Evolutionary conservation across 2,797 vertebrate species (phyloP), one percentile per base, ranked within the genome.

Genomic region (Pristis pectinata): DNA sequence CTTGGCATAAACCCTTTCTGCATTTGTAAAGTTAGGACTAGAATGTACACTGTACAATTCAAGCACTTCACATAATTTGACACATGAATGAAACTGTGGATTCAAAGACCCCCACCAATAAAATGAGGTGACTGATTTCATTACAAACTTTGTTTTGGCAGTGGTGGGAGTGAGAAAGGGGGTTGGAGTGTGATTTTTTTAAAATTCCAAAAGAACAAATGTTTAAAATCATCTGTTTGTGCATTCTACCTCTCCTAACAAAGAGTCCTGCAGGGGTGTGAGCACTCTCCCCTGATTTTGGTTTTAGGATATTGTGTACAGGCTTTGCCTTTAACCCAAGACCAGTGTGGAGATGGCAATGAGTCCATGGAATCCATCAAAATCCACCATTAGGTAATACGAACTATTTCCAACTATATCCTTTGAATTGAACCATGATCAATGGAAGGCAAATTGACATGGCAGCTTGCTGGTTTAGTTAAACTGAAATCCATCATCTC

Each of bases 21-120:
- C n/a, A 67, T 91, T 91, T 91, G 87, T 67, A 64, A 91, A 37
- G 34, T 91, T 91, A 37, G 61, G 87, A 67, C 87, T 91, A 87
- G 87, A 91, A 91, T 91, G 87, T 61, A 91, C 87, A 67, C 87
- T 91, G 61, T 91, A 91, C 87, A 91, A 91, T 91, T 91, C 64
- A 91, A 91, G 61, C 59, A 91, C 61, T 91, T 91, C 59, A 91
- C n/a, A 41, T 91, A 91, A 67, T 67, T 41, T 91, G 87, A 91
- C 61, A 91, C 61, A 91, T 91, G 53, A 91, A 91, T 67, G 87
- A 61, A 91, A 67, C 59, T 91, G 59, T 91, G 64, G 85, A 91
- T 91, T 91, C n/a, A 91, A 64, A 10, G n/a, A 37, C n/a, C n/a
- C 59, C n/a, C 59, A 91, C 59, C 87, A 41, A 61, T 64, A 67